Evolutionary conservation across 2,888 invertebrate species (phyloP).

Genomic region (Atrina japonica): DNA sequence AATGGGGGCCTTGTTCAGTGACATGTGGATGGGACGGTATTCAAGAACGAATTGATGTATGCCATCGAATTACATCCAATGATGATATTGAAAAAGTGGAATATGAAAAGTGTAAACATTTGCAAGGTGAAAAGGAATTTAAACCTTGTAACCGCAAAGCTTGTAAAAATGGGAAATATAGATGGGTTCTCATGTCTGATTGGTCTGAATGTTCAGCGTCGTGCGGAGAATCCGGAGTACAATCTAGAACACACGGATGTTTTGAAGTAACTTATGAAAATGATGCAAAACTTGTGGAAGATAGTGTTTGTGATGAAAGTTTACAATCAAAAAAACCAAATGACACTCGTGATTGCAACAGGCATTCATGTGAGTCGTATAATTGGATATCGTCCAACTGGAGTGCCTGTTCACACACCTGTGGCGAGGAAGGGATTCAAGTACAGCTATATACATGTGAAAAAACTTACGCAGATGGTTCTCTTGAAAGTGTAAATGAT

Average conservation of each 20-base stretch:
- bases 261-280: conserved; percentile 23
- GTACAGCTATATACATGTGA: conserved; percentile 23
- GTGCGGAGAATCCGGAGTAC: conserved; percentile 58
- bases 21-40: conserved; percentile 53
- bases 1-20: conserved; percentile 61
- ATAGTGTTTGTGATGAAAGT: neutral
- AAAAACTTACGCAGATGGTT: neutral
- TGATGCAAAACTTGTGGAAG: conserved; percentile 2
- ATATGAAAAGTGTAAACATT: neutral
- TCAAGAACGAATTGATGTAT: conserved; percentile 32
- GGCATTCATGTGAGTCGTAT: conserved; percentile 38
- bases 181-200: conserved; percentile 61
- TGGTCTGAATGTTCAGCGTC: conserved; percentile 61
- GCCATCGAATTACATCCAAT: conserved; percentile 6
- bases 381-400: conserved; percentile 63
- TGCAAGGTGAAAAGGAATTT: conserved; percentile 11
- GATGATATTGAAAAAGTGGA: conserved; percentile 15
- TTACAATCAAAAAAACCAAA: neutral
- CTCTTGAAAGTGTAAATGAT: neutral
- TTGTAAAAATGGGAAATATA: conserved; percentile 32
- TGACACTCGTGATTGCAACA: conserved; percentile 46
- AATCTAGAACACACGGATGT: conserved; percentile 35
- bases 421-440: conserved; percentile 56
- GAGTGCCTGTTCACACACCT: conserved; percentile 58
- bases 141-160: conserved; percentile 10